Evolutionary conservation across 2,888 invertebrate species (phyloP).

Genomic region (Hemaris fuciformis): DNA sequence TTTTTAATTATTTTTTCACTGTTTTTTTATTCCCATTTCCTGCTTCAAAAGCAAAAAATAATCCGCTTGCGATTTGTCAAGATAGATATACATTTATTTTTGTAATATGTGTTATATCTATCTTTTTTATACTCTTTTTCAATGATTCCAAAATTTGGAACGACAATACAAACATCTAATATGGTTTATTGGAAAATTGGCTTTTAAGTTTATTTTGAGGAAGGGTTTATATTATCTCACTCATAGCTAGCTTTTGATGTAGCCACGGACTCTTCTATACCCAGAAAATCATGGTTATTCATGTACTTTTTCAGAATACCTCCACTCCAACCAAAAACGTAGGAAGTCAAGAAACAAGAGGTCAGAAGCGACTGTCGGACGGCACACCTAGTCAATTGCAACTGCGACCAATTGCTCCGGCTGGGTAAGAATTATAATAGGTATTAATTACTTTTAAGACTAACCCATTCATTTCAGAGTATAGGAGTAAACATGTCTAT

Average conservation of each 20-base stretch:
- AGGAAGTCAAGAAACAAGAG: slow-evolving; percentile 57
- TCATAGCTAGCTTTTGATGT: neutral
- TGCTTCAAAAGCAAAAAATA: neutral
- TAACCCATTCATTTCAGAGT: neutral
- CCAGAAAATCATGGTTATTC: neutral
- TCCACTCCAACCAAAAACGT: slow-evolving; percentile 60
- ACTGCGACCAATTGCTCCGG: slow-evolving; percentile 71
- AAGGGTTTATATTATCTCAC: neutral
- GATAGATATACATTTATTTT: neutral
- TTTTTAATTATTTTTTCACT: neutral
- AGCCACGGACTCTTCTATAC: no score
- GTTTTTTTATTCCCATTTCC: neutral
- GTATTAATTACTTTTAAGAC: neutral
- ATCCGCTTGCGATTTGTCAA: neutral
- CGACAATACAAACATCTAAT: no score
- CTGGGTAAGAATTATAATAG: slow-evolving; percentile 58
- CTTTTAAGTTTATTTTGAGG: neutral
- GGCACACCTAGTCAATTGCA: slow-evolving; percentile 73
- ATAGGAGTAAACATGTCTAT: neutral
- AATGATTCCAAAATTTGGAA: no score
- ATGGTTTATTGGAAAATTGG: neutral
- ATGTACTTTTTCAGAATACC: slow-evolving; percentile 50
- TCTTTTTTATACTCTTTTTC: neutral
- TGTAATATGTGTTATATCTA: neutral
- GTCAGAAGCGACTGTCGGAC: slow-evolving; percentile 72